phyloP scores from a whole-genome alignment of 2,113 vertebrate species.

The Meleagris gallopavo region DNA sequence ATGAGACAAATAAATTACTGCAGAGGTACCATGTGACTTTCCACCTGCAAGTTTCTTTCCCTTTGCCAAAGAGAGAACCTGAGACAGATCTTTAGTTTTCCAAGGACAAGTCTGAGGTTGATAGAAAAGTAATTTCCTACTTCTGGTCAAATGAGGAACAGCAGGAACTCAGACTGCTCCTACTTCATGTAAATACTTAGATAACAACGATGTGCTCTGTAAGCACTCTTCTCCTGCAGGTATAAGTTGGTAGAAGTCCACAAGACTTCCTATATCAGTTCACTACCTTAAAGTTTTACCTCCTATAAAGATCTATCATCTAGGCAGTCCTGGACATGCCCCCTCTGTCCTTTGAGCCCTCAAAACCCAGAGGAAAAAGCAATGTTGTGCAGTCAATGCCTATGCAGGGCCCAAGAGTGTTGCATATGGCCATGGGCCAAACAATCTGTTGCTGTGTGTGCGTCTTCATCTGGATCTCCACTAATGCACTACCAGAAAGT shows the following conservation, averaged over 20 bases:
- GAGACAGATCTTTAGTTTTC: neutral
- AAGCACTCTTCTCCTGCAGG: neutral
- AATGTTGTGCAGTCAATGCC: neutral
- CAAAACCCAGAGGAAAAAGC: neutral
- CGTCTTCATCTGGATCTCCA: neutral
- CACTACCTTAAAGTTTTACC: neutral
- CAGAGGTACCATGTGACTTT: neutral
- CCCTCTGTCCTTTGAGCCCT: neutral
- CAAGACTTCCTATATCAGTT: neutral
- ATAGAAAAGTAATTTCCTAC: neutral
- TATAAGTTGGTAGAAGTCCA: neutral
- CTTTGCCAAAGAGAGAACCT: neutral
- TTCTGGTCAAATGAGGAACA: neutral
- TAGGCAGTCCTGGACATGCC: neutral
- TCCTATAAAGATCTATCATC: neutral
- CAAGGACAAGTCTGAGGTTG: neutral
- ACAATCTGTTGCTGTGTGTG: neutral
- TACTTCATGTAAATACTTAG: neutral
- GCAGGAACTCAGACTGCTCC: neutral
- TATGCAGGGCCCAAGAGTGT: neutral
- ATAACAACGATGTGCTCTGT: rapidly evolving
- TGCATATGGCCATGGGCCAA: rapidly evolving
- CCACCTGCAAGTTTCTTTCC: neutral
- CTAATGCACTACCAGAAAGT: neutral
- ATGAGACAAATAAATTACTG: neutral